phyloP scores from a whole-genome alignment of 2,888 invertebrate genomes.

The Escarpia spicata region DNA sequence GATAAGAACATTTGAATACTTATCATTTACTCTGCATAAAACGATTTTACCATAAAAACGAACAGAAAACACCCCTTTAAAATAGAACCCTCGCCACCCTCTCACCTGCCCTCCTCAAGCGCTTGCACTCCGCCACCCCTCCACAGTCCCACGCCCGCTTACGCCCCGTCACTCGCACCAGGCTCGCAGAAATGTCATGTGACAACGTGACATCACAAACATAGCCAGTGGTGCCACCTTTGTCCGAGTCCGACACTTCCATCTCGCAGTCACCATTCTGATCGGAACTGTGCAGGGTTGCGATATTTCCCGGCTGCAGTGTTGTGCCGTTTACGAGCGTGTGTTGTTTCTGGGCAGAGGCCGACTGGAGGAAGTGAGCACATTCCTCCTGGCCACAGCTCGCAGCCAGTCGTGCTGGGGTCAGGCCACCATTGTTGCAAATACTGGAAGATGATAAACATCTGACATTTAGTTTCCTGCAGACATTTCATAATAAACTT shows the following conservation, averaged over 20 bases:
- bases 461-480: not conserved
- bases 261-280: not conserved
- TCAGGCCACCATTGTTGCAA: slow-evolving; percentile 50
- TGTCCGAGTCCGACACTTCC: not conserved
- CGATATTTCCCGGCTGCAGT: not conserved
- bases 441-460: slow-evolving; percentile 44
- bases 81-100: not conserved
- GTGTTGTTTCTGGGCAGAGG: slow-evolving; percentile 3
- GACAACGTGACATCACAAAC: not conserved
- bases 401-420: slow-evolving; percentile 51
- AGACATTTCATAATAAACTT: not conserved
- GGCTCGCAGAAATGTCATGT: not conserved
- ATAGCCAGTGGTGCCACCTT: not conserved
- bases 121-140: slow-evolving; percentile 1
- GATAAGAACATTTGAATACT: no score
- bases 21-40: no score
- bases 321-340: not conserved
- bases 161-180: not conserved
- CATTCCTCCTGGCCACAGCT: slow-evolving; percentile 49
- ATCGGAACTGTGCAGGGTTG: not conserved
- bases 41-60: no score
- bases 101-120: not conserved
- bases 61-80: no score
- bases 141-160: not conserved
- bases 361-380: slow-evolving; percentile 47